Percentiles rank a stretch among this genome's conserved stretches.
Conservation (phyloP, 2,888 invertebrate species). For the Hypomecis punctinalis region DNA sequence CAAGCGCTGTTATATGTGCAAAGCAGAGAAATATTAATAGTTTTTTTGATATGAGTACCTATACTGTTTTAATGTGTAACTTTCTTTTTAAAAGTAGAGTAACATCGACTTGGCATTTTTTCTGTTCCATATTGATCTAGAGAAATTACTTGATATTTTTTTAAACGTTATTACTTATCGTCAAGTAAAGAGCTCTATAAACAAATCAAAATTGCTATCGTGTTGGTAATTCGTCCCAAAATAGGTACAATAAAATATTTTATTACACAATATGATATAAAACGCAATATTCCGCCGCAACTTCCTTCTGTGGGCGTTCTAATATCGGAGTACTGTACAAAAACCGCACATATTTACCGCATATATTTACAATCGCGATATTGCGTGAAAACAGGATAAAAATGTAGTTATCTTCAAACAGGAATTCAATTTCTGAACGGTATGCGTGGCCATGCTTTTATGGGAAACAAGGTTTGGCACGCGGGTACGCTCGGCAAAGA, state of each 20-base stretch:
- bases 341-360: conserved; percentile 9
- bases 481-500: neutral
- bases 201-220: too few relatives aligned
- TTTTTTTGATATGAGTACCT: too few relatives aligned
- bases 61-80: too few relatives aligned
- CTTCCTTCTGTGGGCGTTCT: conserved; percentile 1
- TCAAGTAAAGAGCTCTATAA: too few relatives aligned
- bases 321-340: conserved; percentile 2
- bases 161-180: too few relatives aligned
- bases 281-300: conserved; percentile 2
- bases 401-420: conserved; percentile 27
- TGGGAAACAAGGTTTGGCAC: conserved; percentile 7
- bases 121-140: too few relatives aligned
- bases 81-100: too few relatives aligned
- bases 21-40: too few relatives aligned
- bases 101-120: too few relatives aligned
- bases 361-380: conserved; percentile 13
- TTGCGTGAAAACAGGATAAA: conserved; percentile 26
- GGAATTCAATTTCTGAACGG: conserved; percentile 28
- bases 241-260: neutral
- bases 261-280: neutral
- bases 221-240: too few relatives aligned
- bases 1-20: too few relatives aligned
- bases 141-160: too few relatives aligned
- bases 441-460: conserved; percentile 17